phyloP scores from a whole-genome alignment of 2,888 invertebrate species.

The Lasioglossum lativentre region DNA sequence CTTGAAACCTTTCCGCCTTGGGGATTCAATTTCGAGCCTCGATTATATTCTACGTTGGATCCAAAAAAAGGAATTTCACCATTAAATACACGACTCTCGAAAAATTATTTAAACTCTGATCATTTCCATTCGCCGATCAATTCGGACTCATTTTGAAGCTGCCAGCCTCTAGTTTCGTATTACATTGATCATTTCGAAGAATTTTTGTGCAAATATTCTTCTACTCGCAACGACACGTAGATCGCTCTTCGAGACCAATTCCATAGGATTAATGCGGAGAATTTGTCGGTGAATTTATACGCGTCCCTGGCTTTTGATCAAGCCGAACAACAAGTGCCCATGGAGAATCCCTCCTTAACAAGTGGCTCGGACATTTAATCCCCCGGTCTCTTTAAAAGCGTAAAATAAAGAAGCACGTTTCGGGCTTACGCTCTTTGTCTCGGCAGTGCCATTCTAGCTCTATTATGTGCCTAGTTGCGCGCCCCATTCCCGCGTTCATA shows the following conservation, averaged over 20 bases:
- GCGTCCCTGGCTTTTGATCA: slow-evolving; percentile 35
- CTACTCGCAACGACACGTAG: too few relatives aligned
- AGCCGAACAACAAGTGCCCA: slow-evolving; percentile 16
- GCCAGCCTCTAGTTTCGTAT: too few relatives aligned
- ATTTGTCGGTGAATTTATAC: slow-evolving; percentile 22
- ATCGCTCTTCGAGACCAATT: neutral
- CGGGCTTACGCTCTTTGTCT: slow-evolving; percentile 52
- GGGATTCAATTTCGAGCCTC: slow-evolving; percentile 20
- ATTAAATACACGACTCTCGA: neutral
- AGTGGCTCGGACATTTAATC: slow-evolving; percentile 62
- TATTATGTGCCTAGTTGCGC: slow-evolving; percentile 60
- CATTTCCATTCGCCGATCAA: too few relatives aligned
- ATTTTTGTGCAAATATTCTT: too few relatives aligned
- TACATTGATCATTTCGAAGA: too few relatives aligned
- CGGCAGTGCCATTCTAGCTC: slow-evolving; percentile 36
- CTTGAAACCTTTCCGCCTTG: slow-evolving; percentile 2
- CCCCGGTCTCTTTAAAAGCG: slow-evolving; percentile 39
- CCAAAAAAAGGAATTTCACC: neutral
- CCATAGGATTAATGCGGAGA: neutral
- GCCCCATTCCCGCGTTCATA: slow-evolving; percentile 30
- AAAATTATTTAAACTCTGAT: neutral
- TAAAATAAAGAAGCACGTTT: slow-evolving; percentile 58
- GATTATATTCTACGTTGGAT: slow-evolving; percentile 22
- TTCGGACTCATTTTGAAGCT: too few relatives aligned
- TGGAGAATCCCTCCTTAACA: slow-evolving; percentile 41